These are phyloP conservation scores for Diorhabda elongata DNA, from an alignment of 1,140 invertebrate species.

Conservation along the genomic window DNA sequence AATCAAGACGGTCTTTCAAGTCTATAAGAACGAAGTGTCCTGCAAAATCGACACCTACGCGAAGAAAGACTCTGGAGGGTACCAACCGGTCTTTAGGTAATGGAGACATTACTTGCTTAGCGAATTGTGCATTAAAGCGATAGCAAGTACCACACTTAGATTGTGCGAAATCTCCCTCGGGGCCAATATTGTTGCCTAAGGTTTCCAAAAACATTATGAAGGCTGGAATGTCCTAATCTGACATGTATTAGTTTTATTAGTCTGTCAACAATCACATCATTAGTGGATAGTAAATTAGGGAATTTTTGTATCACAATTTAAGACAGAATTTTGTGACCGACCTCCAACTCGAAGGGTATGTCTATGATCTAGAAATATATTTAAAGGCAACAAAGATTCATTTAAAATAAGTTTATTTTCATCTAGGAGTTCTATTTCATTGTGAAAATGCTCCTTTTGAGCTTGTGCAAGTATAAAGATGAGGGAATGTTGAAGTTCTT, in stretches of 20 bases:
- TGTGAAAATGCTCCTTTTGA: too few relatives aligned
- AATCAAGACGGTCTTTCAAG: neutral
- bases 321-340: too few relatives aligned
- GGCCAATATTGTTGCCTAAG: slow-evolving; percentile 7
- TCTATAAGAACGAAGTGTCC: slow-evolving; percentile 3
- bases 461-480: too few relatives aligned
- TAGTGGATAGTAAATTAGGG: too few relatives aligned
- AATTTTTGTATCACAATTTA: too few relatives aligned
- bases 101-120: slow-evolving; percentile 3
- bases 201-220: neutral
- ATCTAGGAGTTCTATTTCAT: too few relatives aligned
- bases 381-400: too few relatives aligned
- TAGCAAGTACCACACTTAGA: slow-evolving; percentile 6
- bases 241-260: neutral
- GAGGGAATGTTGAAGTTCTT: too few relatives aligned
- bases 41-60: slow-evolving; percentile 8
- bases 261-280: too few relatives aligned
- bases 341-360: too few relatives aligned
- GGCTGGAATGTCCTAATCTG: slow-evolving; percentile 1
- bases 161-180: neutral
- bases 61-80: slow-evolving; percentile 7
- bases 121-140: slow-evolving; percentile 4
- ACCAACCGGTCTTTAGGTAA: slow-evolving; percentile 7
- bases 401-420: too few relatives aligned
- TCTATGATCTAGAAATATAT: too few relatives aligned